phyloP scores from a whole-genome alignment of 2,797 vertebrate genomes.

The Hippoglossus hippoglossus region DNA sequence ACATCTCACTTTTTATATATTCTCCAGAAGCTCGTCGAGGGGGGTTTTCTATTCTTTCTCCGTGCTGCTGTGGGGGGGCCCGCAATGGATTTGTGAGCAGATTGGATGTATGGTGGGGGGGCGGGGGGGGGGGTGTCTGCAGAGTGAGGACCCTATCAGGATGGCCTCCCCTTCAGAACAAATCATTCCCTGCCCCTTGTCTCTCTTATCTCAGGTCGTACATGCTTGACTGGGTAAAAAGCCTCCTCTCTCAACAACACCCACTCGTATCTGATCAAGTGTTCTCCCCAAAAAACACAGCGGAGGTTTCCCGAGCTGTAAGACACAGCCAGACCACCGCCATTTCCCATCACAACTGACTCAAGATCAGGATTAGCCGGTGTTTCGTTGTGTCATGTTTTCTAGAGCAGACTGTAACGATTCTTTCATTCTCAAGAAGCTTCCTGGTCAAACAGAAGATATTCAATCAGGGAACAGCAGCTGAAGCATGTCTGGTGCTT shows the following conservation, averaged over 20 bases:
- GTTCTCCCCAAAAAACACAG: background rate
- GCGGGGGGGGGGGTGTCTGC: background rate
- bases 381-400: background rate
- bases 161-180: constrained; percentile 37
- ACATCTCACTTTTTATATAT: constrained; percentile 68
- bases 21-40: constrained; percentile 59
- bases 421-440: no score
- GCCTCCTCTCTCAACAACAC: constrained; percentile 33
- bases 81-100: constrained; percentile 41
- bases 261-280: constrained; percentile 55
- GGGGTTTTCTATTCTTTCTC: constrained; percentile 7
- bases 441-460: no score
- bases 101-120: constrained; percentile 38
- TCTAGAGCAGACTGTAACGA: no score
- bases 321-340: background rate
- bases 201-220: constrained; percentile 59
- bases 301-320: background rate
- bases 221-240: constrained; percentile 64
- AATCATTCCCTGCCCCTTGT: constrained; percentile 45
- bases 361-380: background rate
- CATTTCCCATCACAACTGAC: background rate
- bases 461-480: no score
- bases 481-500: no score
- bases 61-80: constrained; percentile 10
- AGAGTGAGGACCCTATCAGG: constrained; percentile 29